Base-by-base conservation (phyloP, 2,888 invertebrate species). In the Harmothoe impar region DNA sequence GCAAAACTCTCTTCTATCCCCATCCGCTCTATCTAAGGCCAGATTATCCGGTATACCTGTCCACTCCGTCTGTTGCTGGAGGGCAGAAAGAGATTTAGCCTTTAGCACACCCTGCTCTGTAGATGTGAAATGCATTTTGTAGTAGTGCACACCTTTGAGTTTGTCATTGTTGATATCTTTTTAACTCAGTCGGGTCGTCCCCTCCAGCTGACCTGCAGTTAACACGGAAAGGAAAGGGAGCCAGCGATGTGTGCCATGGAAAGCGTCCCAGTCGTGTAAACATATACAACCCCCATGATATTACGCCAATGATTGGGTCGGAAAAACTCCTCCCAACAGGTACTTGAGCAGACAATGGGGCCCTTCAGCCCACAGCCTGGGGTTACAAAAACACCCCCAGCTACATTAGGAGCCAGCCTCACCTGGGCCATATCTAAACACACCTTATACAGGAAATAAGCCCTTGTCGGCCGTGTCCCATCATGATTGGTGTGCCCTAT, bases 401-500 rank as follows among this genome's bases (percentile, higher is more conserved):
- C 62, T 62, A n/a, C 29, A 72, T 29, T 72, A 72, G 72, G 29
- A 0, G 72, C 0, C 25, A 29, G 29, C 12, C 5, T 15, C 72
- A 72, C 72, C 72, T 29, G 72, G 29, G 29, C 25, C 29, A 17
- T 3, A 29, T n/a, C 29, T 72, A 72, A 72, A 29, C 29, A 72
- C 72, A 72, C 31, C 23, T 62, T 29, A 23, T 7, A 29, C 25
- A 29, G 72, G 72, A 72, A 72, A 72, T 72, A 72, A 25, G 72
- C 72, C 72, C 72, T 72, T 72, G 31, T 72, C 29, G 29, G 25
- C 29, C 31, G 29, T 72, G 62, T 15, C 62, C 62, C 62, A 62
- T 62, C n/a, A 62, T 62, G 62, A 62, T 62, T 62, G 62, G 23
- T n/a, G n/a, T n/a, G 62, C 62, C 62, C 62, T n/a, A 3, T 62